phyloP scores from a whole-genome alignment of 2,797 vertebrate species.

The Danio albolineatus region DNA sequence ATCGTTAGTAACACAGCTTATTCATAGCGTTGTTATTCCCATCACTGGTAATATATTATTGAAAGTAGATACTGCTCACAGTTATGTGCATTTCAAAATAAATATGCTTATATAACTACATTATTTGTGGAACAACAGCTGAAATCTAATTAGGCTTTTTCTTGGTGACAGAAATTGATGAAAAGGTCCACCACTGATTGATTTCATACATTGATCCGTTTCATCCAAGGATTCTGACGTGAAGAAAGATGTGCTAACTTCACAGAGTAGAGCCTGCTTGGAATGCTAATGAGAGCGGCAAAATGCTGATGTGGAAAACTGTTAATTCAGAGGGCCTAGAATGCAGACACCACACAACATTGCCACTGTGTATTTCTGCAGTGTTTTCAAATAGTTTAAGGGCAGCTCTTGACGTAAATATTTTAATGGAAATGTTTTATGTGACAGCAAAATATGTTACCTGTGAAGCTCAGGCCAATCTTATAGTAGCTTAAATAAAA shows the following conservation, averaged over 20 bases:
- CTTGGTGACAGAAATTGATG: constrained; percentile 12
- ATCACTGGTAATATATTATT: too few relatives aligned
- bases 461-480: not conserved
- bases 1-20: too few relatives aligned
- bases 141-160: not conserved
- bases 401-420: not conserved
- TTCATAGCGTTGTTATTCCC: too few relatives aligned
- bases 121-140: not conserved
- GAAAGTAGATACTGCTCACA: not conserved
- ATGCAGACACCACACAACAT: constrained; percentile 5
- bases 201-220: constrained; percentile 19
- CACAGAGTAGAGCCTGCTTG: not conserved
- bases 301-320: constrained; percentile 28
- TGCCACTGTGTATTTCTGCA: not conserved
- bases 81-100: not conserved
- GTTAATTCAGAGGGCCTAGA: not conserved
- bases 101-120: not conserved
- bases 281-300: constrained; percentile 2
- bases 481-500: not conserved
- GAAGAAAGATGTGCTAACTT: not conserved
- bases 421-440: not conserved
- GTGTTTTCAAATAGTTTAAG: not conserved
- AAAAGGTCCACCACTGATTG: constrained; percentile 3
- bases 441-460: not conserved
- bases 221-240: not conserved